phyloP scores from a whole-genome alignment of 2,888 invertebrate genomes.

The Tryphoninae sp. region DNA sequence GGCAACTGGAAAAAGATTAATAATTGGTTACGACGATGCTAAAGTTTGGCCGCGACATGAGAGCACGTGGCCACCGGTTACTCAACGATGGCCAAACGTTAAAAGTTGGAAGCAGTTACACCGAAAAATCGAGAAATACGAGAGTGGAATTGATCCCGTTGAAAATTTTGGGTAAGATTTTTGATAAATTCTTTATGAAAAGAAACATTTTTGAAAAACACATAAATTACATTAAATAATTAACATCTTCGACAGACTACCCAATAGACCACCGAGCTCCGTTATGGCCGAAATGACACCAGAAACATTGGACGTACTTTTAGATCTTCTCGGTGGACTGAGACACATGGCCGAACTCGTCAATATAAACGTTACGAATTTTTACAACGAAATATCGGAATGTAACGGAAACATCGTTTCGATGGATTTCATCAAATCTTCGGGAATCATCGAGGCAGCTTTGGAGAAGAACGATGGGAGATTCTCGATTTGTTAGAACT shows the following conservation, averaged over 20 bases:
- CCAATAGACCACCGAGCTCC: conserved; percentile 80
- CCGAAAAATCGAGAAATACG: conserved; percentile 80
- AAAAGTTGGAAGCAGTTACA: conserved; percentile 83
- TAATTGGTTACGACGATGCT: conserved; percentile 83
- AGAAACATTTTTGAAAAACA: background rate
- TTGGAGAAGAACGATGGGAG: conserved; percentile 75
- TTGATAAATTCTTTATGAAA: background rate
- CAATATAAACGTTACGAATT: conserved; percentile 87
- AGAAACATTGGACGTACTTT: conserved; percentile 84
- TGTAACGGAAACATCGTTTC: conserved; percentile 87
- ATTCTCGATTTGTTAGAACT: conserved; percentile 63
- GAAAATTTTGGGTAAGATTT: conserved; percentile 16
- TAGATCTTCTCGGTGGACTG: conserved; percentile 85
- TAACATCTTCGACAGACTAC: background rate
- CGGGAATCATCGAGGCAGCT: conserved; percentile 85
- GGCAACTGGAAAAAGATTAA: conserved; percentile 82
- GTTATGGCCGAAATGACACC: conserved; percentile 90
- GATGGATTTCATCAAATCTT: conserved; percentile 88
- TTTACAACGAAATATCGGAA: conserved; percentile 87
- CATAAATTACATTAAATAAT: conserved; percentile 40
- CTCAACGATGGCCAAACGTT: conserved; percentile 87
- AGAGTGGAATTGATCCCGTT: conserved; percentile 23
- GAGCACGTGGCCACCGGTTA: conserved; percentile 83
- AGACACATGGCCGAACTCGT: conserved; percentile 86
- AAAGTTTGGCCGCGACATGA: conserved; percentile 73